Base-by-base conservation (phyloP, 2,113 vertebrate genomes). In the Phyllopteryx taeniolatus region DNA sequence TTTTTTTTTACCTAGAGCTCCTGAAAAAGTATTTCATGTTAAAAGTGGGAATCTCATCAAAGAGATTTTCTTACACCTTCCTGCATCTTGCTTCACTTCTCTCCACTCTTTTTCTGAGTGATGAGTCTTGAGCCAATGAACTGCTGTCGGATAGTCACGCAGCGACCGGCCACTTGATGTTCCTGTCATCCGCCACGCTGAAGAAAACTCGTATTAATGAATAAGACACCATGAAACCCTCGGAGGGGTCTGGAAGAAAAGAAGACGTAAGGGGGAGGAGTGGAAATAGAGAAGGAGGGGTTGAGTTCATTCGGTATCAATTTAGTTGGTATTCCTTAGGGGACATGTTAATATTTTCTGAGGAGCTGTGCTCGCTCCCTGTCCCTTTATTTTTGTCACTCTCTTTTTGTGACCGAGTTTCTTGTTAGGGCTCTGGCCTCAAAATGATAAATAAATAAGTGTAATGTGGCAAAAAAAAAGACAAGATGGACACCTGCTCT, bases 391-490 rank as follows among this genome's bases (percentile, higher is more conserved):
- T 94, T 95, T 83, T 89, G 91, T 87, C 90, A 91, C 92, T 91
- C 93, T 90, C 94, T 95, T 77, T 94, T 94, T 94, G 90, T 94
- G 95, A 95, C 93, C 95, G 92, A 90, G 90, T 91, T 92, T 93
- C 96, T 98, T 97, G 96, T 98, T 96, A 96, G 94, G 84, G 94
- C 93, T 94, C 93, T 94, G 95, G 95, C 95, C 95, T 94, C 86
- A 77, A 43, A 71, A 46, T 8, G 85, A 86, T 79, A 88, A 86
- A 88, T 86, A 89, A 89, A 87, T 86, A 88, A 87, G 73, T 78
- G 63, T 67, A 72, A 76, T 5, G 43, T 78, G 46, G 75, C 62
- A 68, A 77, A 42, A 68, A 68, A 73, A 70, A 75, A 80, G 75
- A 80, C 83, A 78, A 82, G 91, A 95, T 94, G 94, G 96, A 96